Evolutionary conservation across 1,140 invertebrate species (phyloP).

Genomic region (Pentalonia nigronervosa): DNA sequence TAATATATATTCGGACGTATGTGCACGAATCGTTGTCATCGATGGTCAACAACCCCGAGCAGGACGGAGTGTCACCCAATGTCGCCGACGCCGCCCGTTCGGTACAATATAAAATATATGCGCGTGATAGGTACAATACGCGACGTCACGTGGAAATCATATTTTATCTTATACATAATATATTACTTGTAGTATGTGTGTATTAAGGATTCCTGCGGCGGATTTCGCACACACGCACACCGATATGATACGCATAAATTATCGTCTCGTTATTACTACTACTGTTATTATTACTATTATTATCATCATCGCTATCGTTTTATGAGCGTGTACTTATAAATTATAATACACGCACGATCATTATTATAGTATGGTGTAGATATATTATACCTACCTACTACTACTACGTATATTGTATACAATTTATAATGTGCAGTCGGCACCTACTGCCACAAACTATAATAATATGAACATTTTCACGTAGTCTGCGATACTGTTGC

Average conservation of each 20-base stretch:
- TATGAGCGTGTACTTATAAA: background rate
- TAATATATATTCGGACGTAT: conserved; percentile 16
- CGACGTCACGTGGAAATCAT: conserved; percentile 22
- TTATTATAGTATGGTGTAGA: background rate
- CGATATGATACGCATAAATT: conserved; percentile 15
- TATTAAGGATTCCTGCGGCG: background rate
- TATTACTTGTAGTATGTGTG: background rate
- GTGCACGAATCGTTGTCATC: conserved; percentile 15
- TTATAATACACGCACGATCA: conserved; percentile 7
- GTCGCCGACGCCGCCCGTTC: background rate
- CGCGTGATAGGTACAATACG: background rate
- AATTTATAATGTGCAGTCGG: background rate
- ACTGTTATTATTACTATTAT: background rate
- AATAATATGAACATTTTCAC: too few relatives aligned
- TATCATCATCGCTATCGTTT: conserved; percentile 8
- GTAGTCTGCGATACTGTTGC: background rate
- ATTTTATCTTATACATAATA: background rate
- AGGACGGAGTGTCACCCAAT: conserved; percentile 20
- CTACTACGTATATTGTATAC: background rate
- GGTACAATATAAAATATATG: background rate
- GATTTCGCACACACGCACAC: background rate
- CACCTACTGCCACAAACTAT: background rate
- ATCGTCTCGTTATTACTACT: conserved; percentile 9
- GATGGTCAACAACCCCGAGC: conserved; percentile 46
- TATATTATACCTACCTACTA: background rate